Evolutionary conservation across 2,113 vertebrate species (phyloP), one percentile per base, ranked within the genome.

Genomic region (Paracanthobrama guichenoti): DNA sequence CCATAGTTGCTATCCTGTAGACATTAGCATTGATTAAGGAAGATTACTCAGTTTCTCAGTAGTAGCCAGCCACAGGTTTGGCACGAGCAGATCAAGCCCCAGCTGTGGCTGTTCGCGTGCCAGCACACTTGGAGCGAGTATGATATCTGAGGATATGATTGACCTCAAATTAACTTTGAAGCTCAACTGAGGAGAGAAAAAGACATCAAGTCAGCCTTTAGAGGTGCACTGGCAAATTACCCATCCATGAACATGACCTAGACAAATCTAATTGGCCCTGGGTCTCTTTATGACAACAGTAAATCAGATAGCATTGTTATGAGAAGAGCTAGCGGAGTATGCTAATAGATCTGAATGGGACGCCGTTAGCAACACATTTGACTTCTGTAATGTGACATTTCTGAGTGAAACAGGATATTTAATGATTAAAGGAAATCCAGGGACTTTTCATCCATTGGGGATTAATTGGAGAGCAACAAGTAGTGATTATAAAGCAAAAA

Each of bases 221-320:
- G 83, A 87, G 85, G 82, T 85, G 87, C 85, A 86, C 86, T 86
- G 83, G 88, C 88, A 90, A 88, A 90, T 89, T 88, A 87, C 57
- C 87, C 87, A 86, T 85, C 90, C 85, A 85, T 22, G 16, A 90
- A 82, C 89, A 79, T 85, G 81, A 88, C 60, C 88, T 87, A 74
- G 71, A 85, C 67, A 87, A 89, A 92, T 92, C 88, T 90, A 92
- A 94, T 93, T 92, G 91, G 90, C 89, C 83, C 81, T 59, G 87
- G 83, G 90, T 90, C 84, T 87, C 73, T 91, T 93, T 89, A 91
- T 91, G 91, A 92, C 91, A 91, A 91, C 90, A 91, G 90, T 92
- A 93, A 91, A 94, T 94, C 91, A 92, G 87, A 85, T 71, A 53
- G 88, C 86, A 92, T 93, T 93, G 91, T 92, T 89, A 90, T 44